Evolutionary conservation across 2,888 invertebrate genomes (phyloP).

Genomic region (Melanargia galathea): DNA sequence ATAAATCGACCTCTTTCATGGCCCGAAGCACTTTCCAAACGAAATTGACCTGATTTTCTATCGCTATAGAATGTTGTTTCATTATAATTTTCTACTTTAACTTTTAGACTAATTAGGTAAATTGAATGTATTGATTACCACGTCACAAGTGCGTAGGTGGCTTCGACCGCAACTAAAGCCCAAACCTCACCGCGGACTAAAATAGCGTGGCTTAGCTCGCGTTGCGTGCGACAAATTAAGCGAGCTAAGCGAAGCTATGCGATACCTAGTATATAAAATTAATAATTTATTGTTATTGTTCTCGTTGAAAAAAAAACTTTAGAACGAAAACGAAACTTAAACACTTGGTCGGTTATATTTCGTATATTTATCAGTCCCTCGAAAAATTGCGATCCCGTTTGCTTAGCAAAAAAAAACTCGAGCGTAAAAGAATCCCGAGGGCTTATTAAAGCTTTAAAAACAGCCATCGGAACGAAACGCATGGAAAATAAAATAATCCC

Average conservation of each 20-base stretch:
- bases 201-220: too few species aligned
- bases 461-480: constrained; percentile 9
- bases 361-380: background rate
- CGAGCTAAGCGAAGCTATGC: too few species aligned
- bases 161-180: too few species aligned
- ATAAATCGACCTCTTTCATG: background rate
- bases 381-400: background rate
- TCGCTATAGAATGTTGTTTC: constrained; percentile 20
- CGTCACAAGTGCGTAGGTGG: too few species aligned
- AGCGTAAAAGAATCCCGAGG: background rate
- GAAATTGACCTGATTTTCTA: constrained; percentile 30
- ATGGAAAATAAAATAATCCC: constrained; percentile 21
- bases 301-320: too few species aligned
- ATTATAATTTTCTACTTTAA: constrained; percentile 6
- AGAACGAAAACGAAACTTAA: too few species aligned
- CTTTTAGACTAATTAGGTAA: background rate
- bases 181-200: too few species aligned
- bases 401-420: background rate
- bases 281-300: too few species aligned
- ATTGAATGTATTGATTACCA: background rate
- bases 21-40: constrained; percentile 13
- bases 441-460: constrained; percentile 11
- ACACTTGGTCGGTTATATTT: too few species aligned
- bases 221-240: too few species aligned
- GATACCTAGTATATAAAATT: too few species aligned